Base-by-base conservation (phyloP, 2,797 vertebrate species). In the Myotis daubentonii region DNA sequence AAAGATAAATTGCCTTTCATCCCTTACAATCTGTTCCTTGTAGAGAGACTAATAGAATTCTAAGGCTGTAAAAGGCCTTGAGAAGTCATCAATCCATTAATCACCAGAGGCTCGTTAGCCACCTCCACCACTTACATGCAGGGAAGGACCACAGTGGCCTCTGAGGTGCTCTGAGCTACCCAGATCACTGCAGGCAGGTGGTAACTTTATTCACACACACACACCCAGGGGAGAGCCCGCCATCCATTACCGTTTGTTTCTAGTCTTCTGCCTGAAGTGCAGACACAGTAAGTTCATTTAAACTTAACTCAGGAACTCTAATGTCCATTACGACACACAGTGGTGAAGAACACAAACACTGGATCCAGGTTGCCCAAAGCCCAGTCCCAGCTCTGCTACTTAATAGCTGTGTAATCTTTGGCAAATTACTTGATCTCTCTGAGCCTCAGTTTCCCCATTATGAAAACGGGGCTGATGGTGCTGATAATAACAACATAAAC, bases 1-100 rank as follows among this genome's bases (percentile, higher is more conserved):
- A 97, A 96, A 97, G 94, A 96, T 85, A 97, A 96, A 97, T 97
- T 94, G 33, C 83, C 62, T 97, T 97, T 98, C 85, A 95, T 94
- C 94, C 94, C 84, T 96, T 96, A 93, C 82, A 96, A 80, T 49
- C 76, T 80, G 47, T 92, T 93, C 89, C 83, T 95, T 94, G 66
- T 81, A 76, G 89, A 85, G 22, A 93, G n/a, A 92, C 74, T 85
- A 93, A 93, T 82, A 78, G 70, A 85, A 93, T 89, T 86, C 74
- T 55, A 78, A 93, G 66, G 30, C 87, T 96, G 60, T 62, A 95
- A 97, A 95, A 78, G 49, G 66, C 79, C 96, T 88, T 60, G 70
- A 87, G 70, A 94, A 91, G 36, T n/a, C 41, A 95, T 71, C 84
- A 12, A 33, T 75, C 93, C 89, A 83, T 92, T 84, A 96, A 47